Conservation (phyloP, 2,113 vertebrate species). For the Etia nguti region DNA sequence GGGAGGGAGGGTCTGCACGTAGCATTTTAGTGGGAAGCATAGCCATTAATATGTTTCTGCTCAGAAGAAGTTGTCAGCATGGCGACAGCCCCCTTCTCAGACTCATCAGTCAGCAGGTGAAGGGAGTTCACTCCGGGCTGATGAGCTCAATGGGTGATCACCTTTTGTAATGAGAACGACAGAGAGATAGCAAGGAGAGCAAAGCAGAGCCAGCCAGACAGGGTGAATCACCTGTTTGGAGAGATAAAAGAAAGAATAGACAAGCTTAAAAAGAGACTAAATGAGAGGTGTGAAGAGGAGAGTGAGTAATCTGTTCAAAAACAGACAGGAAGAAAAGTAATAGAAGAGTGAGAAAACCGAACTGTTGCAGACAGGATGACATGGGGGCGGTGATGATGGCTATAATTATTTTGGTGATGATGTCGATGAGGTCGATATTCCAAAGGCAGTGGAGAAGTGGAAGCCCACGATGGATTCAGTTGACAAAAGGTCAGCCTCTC, state of each 20-base stretch:
- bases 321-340: not conserved
- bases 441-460: not conserved
- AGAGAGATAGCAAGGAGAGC: not conserved
- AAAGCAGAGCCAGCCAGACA: not conserved
- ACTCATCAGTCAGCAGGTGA: slow-evolving; percentile 45
- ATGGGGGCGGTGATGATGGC: not conserved
- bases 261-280: not conserved
- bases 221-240: slow-evolving; percentile 22
- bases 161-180: slow-evolving; percentile 58
- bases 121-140: slow-evolving; percentile 42
- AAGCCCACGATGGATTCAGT: not conserved
- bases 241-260: slow-evolving; percentile 33
- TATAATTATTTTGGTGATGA: slow-evolving; percentile 11
- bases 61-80: slow-evolving; percentile 56
- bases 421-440: slow-evolving; percentile 11
- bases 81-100: slow-evolving; percentile 40
- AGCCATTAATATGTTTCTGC: slow-evolving; percentile 57
- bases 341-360: not conserved
- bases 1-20: not conserved
- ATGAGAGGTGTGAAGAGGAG: not conserved
- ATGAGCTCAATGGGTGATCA: slow-evolving; percentile 66
- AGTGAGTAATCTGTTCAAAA: slow-evolving; percentile 4
- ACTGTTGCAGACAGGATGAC: not conserved
- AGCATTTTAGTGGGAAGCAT: slow-evolving; percentile 41
- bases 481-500: slow-evolving; percentile 51